A percentile compares a stretch with the other conserved stretches of the same genome.
These are phyloP conservation scores for Plagodis dolabraria DNA, from an alignment of 2,888 invertebrate genomes.

Conservation along the genomic window DNA sequence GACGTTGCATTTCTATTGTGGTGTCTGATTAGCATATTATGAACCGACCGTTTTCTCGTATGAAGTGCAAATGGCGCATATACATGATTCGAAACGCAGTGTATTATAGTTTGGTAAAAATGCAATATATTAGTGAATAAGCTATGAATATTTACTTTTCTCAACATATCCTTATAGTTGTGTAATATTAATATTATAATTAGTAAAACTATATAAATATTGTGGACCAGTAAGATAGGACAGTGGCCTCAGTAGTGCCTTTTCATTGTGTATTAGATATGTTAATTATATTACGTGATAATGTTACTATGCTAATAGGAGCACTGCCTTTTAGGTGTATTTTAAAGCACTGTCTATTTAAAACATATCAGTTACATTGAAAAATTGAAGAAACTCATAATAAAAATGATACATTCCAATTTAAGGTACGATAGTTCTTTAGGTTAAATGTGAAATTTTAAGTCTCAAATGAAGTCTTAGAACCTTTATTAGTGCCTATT, in stretches of 20 bases:
- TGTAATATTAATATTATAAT: conserved; percentile 13
- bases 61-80: too few species aligned
- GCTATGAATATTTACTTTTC: too few species aligned
- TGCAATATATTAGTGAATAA: too few species aligned
- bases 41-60: too few species aligned
- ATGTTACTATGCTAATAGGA: conserved; percentile 40
- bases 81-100: too few species aligned
- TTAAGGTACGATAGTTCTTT: too few species aligned
- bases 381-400: conserved; percentile 11
- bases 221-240: conserved; percentile 76
- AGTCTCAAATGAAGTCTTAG: conserved; percentile 24
- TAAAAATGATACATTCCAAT: too few species aligned
- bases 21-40: too few species aligned
- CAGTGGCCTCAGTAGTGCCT: conserved; percentile 83
- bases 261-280: conserved; percentile 59
- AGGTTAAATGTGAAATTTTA: background rate
- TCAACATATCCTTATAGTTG: conserved; percentile 12
- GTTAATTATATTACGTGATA: conserved; percentile 17
- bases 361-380: conserved; percentile 40
- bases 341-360: conserved; percentile 42
- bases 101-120: too few species aligned
- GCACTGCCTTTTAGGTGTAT: conserved; percentile 58
- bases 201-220: conserved; percentile 44
- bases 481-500: conserved; percentile 47
- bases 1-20: too few species aligned